Evolutionary conservation across 2,888 invertebrate genomes (phyloP).

Genomic region (Priocnemis perturbator): DNA sequence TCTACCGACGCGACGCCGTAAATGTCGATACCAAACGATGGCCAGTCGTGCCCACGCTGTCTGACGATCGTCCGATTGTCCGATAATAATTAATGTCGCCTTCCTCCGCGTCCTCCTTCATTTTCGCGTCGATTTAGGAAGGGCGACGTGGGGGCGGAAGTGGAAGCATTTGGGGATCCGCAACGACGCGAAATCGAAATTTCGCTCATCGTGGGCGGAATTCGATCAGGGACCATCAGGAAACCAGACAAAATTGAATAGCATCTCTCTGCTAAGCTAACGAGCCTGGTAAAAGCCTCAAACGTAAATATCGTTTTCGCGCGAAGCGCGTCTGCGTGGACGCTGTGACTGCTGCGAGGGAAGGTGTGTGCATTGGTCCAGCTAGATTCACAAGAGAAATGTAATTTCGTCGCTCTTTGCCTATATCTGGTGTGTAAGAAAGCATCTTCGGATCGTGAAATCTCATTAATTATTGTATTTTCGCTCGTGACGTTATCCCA

Average conservation of each 20-base stretch:
- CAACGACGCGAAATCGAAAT: constrained; percentile 39
- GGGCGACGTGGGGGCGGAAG: constrained; percentile 7
- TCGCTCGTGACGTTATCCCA: too few relatives aligned
- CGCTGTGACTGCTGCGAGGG: too few relatives aligned
- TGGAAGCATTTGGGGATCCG: not conserved
- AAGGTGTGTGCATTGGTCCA: not conserved
- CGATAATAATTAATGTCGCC: too few relatives aligned
- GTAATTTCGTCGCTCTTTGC: too few relatives aligned
- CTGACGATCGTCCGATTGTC: too few relatives aligned
- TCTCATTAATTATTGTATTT: too few relatives aligned
- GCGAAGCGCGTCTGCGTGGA: not conserved
- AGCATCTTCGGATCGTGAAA: too few relatives aligned
- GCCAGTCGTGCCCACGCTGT: too few relatives aligned
- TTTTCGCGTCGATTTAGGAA: constrained; percentile 35
- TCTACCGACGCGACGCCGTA: too few relatives aligned
- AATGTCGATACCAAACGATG: too few relatives aligned
- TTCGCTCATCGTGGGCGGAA: constrained; percentile 40
- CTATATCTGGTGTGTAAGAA: too few relatives aligned
- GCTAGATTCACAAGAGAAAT: too few relatives aligned
- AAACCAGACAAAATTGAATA: constrained; percentile 47
- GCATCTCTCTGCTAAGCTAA: constrained; percentile 24
- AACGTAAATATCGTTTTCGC: constrained; percentile 37
- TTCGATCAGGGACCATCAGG: constrained; percentile 50
- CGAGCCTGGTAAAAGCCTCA: constrained; percentile 37
- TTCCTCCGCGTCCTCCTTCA: constrained; percentile 35